Base-by-base conservation (phyloP, 2,888 invertebrate genomes). In the Eulithis prunata region DNA sequence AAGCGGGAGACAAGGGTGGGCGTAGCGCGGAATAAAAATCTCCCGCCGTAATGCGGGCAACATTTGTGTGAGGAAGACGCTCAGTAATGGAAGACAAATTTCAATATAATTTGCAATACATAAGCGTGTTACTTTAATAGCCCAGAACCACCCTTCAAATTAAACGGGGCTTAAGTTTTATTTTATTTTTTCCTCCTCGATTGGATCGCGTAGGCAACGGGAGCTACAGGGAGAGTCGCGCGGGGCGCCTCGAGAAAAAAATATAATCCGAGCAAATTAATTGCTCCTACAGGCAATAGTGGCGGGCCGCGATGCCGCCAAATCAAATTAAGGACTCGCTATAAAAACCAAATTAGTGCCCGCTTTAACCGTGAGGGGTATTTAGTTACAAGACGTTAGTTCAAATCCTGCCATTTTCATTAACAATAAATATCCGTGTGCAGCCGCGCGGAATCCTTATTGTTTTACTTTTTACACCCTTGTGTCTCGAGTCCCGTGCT, bases 101-200 rank as follows among this genome's bases (percentile, higher is more conserved):
- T 93, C 93, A 93, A 93, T 93, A 93, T 93, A 93, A 93, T 93
- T 93, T 93, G 92, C 93, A 93, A 93, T 93, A 93, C 93, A 93
- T 93, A 93, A 93, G 93, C 93, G 93, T 93, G 92, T 93, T 93
- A 93, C 92, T 93, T 93, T 93, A 93, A 93, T 93, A 93, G 93
- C 89, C 93, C 93, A 90, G 93, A 93, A 93, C 93, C 93, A 92
- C 93, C 93, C 93, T 90, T 91, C 93, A 93, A 93, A 93, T 93
- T 93, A 93, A 93, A 93, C 91, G 91, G 89, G 89, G 93, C 93
- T 93, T 93, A 93, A 93, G 91, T 92, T 92, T 92, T 92, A 91
- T 92, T 91, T 91, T 91, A 90, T 91, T 93, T 91, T 92, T 92
- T 92, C 88, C 88, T 89, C 84, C 80, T 86, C 85, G 80, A 86